A percentile compares a stretch with the other conserved stretches of the same genome.
These are phyloP conservation scores for Gryllus longicercus DNA, from an alignment of 2,888 invertebrate species.

Conservation along the genomic window DNA sequence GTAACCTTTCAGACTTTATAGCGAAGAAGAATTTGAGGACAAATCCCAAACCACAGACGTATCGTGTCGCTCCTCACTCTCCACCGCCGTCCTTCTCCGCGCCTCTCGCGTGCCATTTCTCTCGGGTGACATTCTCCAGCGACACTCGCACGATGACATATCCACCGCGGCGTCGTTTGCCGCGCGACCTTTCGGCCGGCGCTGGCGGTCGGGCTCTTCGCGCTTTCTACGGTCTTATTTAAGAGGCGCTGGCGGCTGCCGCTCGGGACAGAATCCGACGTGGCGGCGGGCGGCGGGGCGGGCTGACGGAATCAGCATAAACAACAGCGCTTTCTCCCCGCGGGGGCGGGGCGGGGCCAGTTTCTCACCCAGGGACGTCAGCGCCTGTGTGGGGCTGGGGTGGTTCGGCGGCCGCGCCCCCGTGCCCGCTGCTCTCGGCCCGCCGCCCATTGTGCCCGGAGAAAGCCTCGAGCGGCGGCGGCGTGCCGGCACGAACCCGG, in stretches of 20 bases:
- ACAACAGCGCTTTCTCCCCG: background rate
- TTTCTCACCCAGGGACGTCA: background rate
- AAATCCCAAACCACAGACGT: too few relatives aligned
- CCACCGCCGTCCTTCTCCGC: too few relatives aligned
- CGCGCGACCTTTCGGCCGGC: background rate
- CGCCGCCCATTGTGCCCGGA: background rate
- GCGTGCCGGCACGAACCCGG: too few relatives aligned
- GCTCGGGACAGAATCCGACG: background rate
- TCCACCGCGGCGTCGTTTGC: too few relatives aligned
- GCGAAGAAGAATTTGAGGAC: too few relatives aligned
- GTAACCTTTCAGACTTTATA: too few relatives aligned
- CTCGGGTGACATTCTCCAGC: too few relatives aligned
- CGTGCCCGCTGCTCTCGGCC: background rate
- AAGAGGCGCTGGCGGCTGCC: background rate
- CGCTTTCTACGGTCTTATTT: conserved; percentile 11
- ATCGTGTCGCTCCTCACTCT: too few relatives aligned
- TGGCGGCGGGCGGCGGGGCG: too few relatives aligned
- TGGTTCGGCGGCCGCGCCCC: background rate
- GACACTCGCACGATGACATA: too few relatives aligned
- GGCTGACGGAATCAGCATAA: background rate
- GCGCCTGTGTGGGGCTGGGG: background rate
- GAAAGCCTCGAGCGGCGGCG: background rate
- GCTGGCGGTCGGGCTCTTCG: background rate
- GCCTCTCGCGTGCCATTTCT: too few relatives aligned
- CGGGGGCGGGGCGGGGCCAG: background rate